Conservation (phyloP, 1,140 invertebrate genomes). For the Gonioctena quinquepunctata region DNA sequence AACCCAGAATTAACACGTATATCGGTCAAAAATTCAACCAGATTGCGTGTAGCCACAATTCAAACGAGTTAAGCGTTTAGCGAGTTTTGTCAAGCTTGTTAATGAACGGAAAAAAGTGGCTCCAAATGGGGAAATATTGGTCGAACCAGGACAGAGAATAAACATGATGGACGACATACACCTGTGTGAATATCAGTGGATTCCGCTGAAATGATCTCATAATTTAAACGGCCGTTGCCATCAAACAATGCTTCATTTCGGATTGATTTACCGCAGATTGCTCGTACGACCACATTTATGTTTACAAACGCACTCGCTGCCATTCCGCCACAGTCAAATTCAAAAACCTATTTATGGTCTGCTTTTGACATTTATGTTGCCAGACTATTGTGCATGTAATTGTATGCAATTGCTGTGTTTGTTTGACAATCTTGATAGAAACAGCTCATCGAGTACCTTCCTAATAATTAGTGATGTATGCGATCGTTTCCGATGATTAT, state of each 20-base stretch:
- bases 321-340: slow-evolving; percentile 19
- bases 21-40: not conserved
- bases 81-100: slow-evolving; percentile 4
- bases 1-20: not conserved
- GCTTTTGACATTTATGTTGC: slow-evolving; percentile 22
- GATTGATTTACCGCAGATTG: slow-evolving; percentile 51
- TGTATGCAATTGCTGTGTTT: slow-evolving; percentile 18
- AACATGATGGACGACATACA: slow-evolving; percentile 43
- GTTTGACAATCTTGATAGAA: slow-evolving; percentile 6
- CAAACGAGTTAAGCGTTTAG: slow-evolving; percentile 6
- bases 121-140: slow-evolving; percentile 8
- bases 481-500: too few relatives aligned
- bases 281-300: slow-evolving; percentile 21
- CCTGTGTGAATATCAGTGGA: slow-evolving; percentile 45
- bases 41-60: not conserved
- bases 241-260: slow-evolving; percentile 49
- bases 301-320: slow-evolving; percentile 21
- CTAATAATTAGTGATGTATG: too few relatives aligned
- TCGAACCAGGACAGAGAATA: slow-evolving; percentile 1
- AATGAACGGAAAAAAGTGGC: slow-evolving; percentile 24
- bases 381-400: slow-evolving; percentile 23
- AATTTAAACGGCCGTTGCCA: slow-evolving; percentile 47
- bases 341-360: slow-evolving; percentile 14
- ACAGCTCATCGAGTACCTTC: not conserved
- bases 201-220: slow-evolving; percentile 45